Base-by-base conservation (phyloP, 2,113 vertebrate genomes). In the Neotoma lepida region DNA sequence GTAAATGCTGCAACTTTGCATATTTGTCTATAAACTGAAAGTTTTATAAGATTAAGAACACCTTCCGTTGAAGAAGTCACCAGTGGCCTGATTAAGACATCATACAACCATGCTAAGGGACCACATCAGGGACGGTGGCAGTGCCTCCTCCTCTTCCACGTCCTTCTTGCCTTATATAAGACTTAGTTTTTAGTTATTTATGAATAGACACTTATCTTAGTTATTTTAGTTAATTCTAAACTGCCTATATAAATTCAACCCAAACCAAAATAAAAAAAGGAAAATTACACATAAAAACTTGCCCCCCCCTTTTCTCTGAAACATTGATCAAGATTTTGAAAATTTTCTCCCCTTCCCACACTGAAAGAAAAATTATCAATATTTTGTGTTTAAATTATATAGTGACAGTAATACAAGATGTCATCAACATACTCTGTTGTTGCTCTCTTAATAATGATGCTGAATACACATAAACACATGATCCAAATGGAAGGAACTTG, bases 391-490 rank as follows among this genome's bases (percentile, higher is more conserved):
- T 70, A 92, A 30, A 1, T 94, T 44, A 61, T 54, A 51, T 51
- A 46, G 9, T 93, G 87, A 89, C 8, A 93, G 46, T 46, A 92
- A 94, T 73, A 92, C 81, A 82, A 94, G 81, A 54, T 82, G 18
- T 28, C 41, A 63, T 73, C 44, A 78, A 44, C 13, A 91, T 6
- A 15, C 56, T 91, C 46, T 91, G 74, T 33, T 93, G 17, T 30
- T 93, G 4, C 80, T 86, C 10, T 91, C 51, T 91, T 84, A 41
- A 49, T 74, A 66, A 74, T 18, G 3, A 86, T 84, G 14, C 5
- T 64, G 5, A 56, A 68, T 22, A 17, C 6, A 39, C 14, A 44
- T 33, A 63, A n/a, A 2, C 39, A 54, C 33, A 39, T 73, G 74
- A 58, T 28, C 8, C 81, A 86, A 41, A 77, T 84, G 46, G 78